Evolutionary conservation across 1,140 invertebrate species (phyloP), one percentile per base, ranked within the genome.

Genomic region (Lepidurus apus): DNA sequence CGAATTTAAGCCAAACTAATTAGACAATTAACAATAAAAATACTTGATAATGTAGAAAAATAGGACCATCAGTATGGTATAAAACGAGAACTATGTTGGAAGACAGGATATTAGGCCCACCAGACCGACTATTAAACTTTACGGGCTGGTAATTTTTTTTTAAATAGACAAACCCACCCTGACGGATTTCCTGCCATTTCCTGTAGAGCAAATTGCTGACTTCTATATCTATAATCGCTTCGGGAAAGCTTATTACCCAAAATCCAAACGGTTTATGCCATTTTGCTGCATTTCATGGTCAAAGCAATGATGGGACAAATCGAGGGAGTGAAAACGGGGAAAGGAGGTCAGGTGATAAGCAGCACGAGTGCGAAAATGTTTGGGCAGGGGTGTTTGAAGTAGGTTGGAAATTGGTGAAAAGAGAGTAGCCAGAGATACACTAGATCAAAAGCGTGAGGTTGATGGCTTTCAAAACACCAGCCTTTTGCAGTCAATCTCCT

Each of bases 281-380:
- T n/a, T 65, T 65, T 65, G 21, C n/a, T 34, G 34, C 53, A 65
- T 65, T 65, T 65, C 53, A 21, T 7, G 21, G 53, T 21, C 53
- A 21, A 65, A 9, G 53, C 53, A 1, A n/a, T 17, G 53, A 21
- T n/a, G 53, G 53, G 6, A 65, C 17, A 21, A 65, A 21, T n/a
- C 17, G 7, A 21, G 53, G 53, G 21, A 21, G 53, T 65, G 53
- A 65, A 65, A 65, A 65, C 5, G n/a, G 53, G 21, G 8, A 65
- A 65, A 65, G 53, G 53, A 65, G 53, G 53, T 65, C 53, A 65
- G 21, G 53, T 21, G 53, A 65, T 65, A 65, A 21, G n/a, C 53
- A 65, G 21, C 21, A 7, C 53, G 53, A 65, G 53, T 65, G 53
- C 53, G 53, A 65, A 65, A 65, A 65, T 11, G 3, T 34, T 34